Conservation (phyloP, 2,113 vertebrate genomes). For the Hippocampus abdominalis region DNA sequence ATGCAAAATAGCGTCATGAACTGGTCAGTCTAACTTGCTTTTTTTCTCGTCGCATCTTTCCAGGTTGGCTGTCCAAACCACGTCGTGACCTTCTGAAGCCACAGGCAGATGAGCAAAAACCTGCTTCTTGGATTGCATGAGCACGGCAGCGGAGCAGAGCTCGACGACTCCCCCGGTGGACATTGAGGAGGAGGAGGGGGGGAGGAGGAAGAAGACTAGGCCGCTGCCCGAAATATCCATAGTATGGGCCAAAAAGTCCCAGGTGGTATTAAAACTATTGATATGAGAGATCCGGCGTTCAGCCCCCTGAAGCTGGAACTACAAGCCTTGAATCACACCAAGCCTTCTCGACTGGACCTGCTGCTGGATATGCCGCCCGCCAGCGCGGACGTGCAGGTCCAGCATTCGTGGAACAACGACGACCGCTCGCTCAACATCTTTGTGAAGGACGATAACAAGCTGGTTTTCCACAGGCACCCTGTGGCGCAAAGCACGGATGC, state of each 20-base stretch:
- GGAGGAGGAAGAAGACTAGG: constrained; percentile 32
- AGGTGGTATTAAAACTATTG: constrained; percentile 95
- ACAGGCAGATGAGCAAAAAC: constrained; percentile 17
- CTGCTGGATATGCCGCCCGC: constrained; percentile 92
- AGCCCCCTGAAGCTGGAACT: constrained; percentile 89
- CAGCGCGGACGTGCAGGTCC: constrained; percentile 77
- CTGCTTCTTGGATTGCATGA: constrained; percentile 31
- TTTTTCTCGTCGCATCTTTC: constrained; percentile 7
- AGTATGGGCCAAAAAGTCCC: constrained; percentile 98
- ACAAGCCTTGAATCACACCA: constrained; percentile 88
- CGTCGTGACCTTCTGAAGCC: constrained; percentile 38
- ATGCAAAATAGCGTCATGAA: neutral
- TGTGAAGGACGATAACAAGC: constrained; percentile 95
- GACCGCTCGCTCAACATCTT: constrained; percentile 97
- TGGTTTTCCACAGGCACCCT: constrained; percentile 95
- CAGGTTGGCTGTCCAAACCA: constrained; percentile 58
- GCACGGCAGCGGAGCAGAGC: constrained; percentile 44
- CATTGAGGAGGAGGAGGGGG: constrained; percentile 53
- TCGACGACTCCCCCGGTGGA: constrained; percentile 51
- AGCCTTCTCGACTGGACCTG: constrained; percentile 89
- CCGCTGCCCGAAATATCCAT: constrained; percentile 44
- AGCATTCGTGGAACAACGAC: constrained; percentile 94
- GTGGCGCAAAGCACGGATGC: constrained; percentile 98
- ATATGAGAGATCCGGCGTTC: constrained; percentile 92
- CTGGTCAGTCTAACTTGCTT: neutral